phyloP scores from a whole-genome alignment of 2,113 vertebrate genomes.

The Micromys minutus region DNA sequence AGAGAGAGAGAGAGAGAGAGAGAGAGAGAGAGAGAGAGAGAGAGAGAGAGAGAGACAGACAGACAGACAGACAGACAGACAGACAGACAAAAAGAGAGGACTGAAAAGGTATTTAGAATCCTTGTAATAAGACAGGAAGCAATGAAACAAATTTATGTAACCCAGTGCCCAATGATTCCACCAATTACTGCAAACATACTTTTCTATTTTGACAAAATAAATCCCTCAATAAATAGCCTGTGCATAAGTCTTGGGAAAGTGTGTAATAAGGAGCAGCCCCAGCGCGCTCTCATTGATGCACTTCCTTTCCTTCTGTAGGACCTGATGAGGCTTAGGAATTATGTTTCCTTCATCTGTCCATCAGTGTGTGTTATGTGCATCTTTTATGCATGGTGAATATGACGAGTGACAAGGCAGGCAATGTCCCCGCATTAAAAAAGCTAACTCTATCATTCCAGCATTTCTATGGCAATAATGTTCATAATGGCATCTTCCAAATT shows the following conservation, averaged over 20 bases:
- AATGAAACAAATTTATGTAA: conserved; percentile 1
- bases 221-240: background rate
- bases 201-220: background rate
- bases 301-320: background rate
- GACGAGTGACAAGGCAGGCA: background rate
- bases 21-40: too few species aligned
- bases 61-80: too few species aligned
- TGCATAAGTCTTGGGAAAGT: background rate
- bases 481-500: background rate
- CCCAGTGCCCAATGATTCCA: background rate
- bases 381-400: background rate
- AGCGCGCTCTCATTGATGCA: too few species aligned
- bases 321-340: background rate
- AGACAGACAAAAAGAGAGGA: too few species aligned
- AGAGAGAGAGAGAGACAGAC: too few species aligned
- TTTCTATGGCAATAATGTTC: background rate
- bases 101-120: background rate
- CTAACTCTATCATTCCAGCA: background rate
- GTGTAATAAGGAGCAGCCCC: background rate
- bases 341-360: background rate
- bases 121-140: background rate
- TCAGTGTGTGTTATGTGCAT: background rate
- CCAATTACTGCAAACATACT: background rate
- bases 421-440: background rate
- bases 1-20: too few species aligned